These are phyloP conservation scores for Thera britannica DNA, from an alignment of 2,888 invertebrate species.

Conservation along the genomic window DNA sequence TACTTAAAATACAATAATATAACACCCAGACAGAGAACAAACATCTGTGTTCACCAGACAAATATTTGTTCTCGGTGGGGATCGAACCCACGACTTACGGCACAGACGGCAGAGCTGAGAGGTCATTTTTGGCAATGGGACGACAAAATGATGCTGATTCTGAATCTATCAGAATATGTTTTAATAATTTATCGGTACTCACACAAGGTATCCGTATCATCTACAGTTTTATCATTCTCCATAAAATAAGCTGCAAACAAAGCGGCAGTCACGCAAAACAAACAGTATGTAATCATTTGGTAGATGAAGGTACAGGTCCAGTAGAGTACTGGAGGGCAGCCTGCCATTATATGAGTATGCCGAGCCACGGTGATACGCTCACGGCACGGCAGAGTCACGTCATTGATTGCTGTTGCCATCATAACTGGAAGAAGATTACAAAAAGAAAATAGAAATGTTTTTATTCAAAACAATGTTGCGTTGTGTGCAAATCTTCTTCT, in stretches of 20 bases:
- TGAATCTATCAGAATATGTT: too few relatives aligned
- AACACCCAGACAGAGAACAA: too few relatives aligned
- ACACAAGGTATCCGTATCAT: conserved; percentile 11
- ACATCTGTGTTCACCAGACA: too few relatives aligned
- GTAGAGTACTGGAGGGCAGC: conserved; percentile 78
- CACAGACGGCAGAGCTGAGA: too few relatives aligned
- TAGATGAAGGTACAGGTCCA: conserved; percentile 21
- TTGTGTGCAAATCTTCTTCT: too few relatives aligned
- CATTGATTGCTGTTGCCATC: conserved; percentile 46
- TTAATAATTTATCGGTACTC: background rate
- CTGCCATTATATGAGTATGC: conserved; percentile 86
- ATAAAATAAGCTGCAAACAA: conserved; percentile 6
- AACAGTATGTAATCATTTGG: background rate
- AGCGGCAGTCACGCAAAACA: conserved; percentile 7
- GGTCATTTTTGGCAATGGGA: too few relatives aligned
- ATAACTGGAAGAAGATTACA: conserved; percentile 6
- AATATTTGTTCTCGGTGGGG: too few relatives aligned
- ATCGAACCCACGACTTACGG: too few relatives aligned
- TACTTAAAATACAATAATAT: too few relatives aligned
- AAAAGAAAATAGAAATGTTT: too few relatives aligned
- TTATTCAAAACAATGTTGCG: too few relatives aligned
- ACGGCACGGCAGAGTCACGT: conserved; percentile 83
- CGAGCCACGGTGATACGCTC: conserved; percentile 85
- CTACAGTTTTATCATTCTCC: conserved; percentile 10
- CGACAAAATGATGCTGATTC: too few relatives aligned